Base-by-base conservation (phyloP, 2,113 vertebrate species). In the Psilopogon haemacephalus region DNA sequence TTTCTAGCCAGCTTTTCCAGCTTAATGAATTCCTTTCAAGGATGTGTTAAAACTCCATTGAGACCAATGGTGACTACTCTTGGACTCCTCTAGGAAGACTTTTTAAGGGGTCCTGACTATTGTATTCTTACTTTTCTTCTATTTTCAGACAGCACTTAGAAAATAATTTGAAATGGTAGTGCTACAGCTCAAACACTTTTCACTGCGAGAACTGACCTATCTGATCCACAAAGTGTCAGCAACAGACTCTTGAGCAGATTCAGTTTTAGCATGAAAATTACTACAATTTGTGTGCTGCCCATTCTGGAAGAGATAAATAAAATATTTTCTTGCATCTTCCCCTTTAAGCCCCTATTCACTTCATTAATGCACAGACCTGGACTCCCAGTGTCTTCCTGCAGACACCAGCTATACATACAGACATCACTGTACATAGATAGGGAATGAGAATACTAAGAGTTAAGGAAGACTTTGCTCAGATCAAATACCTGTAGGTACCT, bases 11-110 rank as follows among this genome's bases (percentile, higher is more conserved):
- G 96, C 84, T 89, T 84, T 91, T 71, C 91, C 84, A 38, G 84
- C 88, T 78, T 95, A 87, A 95, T 86, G 60, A 93, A 91, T 95
- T 91, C 88, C 88, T 97, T 95, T 97, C 94, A 96, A 88, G 89
- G 72, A 88, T 62, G 56, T 87, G 78, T 75, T 89, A 95, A 95
- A 93, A 81, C 65, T 88, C 86, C 78, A 64, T 15, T 77, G 94
- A 97, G 94, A 88, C 75, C 87, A 81, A 70, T 95, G 91, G 83
- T 64, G 79, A 94, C 72, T 84, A 94, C 92, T 87, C 70, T 92
- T 52, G 73, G 90, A 77, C 73, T 91, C 62, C 78, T 91, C 62
- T 56, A 88, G 55, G 75, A 90, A 91, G 50, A 87, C 64, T 87
- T 90, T 75, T 24, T 85, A 91, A 80, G 74, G 54, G 65, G 55